Evolutionary conservation across 2,888 invertebrate species (phyloP).

Genomic region (Callosobruchus maculatus): DNA sequence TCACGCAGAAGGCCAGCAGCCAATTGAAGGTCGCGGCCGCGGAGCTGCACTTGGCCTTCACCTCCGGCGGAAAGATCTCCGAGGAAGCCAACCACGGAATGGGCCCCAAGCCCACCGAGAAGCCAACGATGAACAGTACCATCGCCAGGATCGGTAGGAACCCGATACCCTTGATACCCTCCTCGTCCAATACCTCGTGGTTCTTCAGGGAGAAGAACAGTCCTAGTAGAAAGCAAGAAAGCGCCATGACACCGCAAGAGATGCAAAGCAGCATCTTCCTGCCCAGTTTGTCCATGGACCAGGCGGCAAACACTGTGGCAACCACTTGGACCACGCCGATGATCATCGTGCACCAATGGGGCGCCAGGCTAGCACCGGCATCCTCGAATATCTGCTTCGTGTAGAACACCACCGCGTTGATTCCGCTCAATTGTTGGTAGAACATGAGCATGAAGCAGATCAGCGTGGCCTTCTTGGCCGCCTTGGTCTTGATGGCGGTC

Average conservation of each 20-base stretch:
- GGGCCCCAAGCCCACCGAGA: constrained; percentile 81
- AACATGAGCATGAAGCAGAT: constrained; percentile 78
- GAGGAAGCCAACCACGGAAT: constrained; percentile 86
- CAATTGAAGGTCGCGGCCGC: constrained; percentile 82
- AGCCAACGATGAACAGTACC: constrained; percentile 72
- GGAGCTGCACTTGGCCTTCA: constrained; percentile 73
- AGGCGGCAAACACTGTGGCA: constrained; percentile 68
- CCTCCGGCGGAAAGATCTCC: constrained; percentile 76
- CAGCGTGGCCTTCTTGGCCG: constrained; percentile 63
- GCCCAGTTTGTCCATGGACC: constrained; percentile 77
- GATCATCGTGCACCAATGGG: constrained; percentile 41
- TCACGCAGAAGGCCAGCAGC: constrained; percentile 76
- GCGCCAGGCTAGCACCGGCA: constrained; percentile 57
- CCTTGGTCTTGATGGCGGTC: constrained; percentile 57
- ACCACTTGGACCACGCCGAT: constrained; percentile 78
- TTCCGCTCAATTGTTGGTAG: constrained; percentile 81
- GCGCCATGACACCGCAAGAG: constrained; percentile 68
- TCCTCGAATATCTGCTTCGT: constrained; percentile 66
- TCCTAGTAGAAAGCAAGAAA: constrained; percentile 67
- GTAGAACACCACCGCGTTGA: constrained; percentile 81
- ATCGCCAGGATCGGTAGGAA: constrained; percentile 74
- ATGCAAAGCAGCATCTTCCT: constrained; percentile 71
- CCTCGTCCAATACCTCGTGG: constrained; percentile 34
- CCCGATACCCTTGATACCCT: constrained; percentile 54
- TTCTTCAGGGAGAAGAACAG: constrained; percentile 60